Evolutionary conservation across 2,113 vertebrate genomes (phyloP).

Genomic region (Cnemophilus loriae): DNA sequence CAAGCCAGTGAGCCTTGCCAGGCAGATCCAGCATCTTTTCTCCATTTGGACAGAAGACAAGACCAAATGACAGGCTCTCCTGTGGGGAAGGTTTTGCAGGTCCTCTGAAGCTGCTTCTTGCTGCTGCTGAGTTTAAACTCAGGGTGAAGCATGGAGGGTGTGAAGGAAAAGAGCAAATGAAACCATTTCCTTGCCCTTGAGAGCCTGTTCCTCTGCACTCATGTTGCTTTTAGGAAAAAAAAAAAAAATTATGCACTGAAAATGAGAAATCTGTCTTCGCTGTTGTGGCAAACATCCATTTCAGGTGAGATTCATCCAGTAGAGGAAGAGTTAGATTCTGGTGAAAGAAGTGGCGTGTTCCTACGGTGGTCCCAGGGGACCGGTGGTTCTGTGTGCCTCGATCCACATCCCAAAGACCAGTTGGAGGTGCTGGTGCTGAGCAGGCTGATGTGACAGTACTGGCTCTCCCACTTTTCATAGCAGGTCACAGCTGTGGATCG

Average conservation of each 20-base stretch:
- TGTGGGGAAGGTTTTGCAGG: conserved; percentile 2
- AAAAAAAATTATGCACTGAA: neutral
- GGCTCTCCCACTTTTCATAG: neutral
- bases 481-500: neutral
- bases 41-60: conserved; percentile 30
- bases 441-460: neutral
- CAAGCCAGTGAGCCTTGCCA: neutral
- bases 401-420: neutral
- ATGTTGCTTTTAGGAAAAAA: neutral
- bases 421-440: neutral
- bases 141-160: neutral
- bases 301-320: neutral
- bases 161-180: neutral
- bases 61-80: neutral
- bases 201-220: neutral
- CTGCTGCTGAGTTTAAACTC: neutral
- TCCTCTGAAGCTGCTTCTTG: neutral
- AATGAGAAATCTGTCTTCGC: neutral
- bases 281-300: neutral
- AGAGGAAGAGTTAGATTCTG: neutral
- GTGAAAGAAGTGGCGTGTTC: neutral
- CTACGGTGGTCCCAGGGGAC: neutral
- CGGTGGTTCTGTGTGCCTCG: rapidly evolving
- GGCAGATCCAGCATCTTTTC: conserved; percentile 21
- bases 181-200: neutral